These are phyloP conservation scores for Oeneis ivallda DNA, from an alignment of 2,888 invertebrate species.

Conservation along the genomic window DNA sequence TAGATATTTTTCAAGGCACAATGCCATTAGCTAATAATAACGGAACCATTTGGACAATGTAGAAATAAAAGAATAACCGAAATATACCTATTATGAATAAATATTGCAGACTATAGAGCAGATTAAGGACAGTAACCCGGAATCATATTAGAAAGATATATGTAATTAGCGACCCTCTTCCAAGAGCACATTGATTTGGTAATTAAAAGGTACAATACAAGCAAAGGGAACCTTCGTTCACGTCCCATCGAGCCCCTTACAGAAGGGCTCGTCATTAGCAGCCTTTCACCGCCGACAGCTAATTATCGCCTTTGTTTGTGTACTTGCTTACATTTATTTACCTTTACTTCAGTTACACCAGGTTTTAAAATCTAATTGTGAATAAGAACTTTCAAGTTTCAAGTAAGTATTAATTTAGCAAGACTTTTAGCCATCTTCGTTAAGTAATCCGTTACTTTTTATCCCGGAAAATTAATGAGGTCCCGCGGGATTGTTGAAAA, in stretches of 20 bases:
- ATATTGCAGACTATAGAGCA: background rate
- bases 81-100: background rate
- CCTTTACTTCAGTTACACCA: slow-evolving; percentile 1
- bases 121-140: background rate
- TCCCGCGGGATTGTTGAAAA: no score
- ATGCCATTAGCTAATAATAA: no score
- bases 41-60: no score
- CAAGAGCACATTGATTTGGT: slow-evolving; percentile 10
- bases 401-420: no score
- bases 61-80: no score
- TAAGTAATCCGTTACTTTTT: no score
- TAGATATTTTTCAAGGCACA: no score
- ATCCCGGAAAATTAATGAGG: no score
- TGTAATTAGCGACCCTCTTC: background rate
- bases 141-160: background rate
- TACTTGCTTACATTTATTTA: slow-evolving; percentile 26
- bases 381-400: no score
- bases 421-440: no score
- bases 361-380: background rate
- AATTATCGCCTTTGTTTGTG: slow-evolving; percentile 41
- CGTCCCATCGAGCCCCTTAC: background rate
- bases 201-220: slow-evolving; percentile 13
- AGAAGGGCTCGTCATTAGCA: slow-evolving; percentile 20
- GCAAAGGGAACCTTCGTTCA: background rate
- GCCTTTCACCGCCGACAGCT: slow-evolving; percentile 42